These are phyloP conservation scores for Phyllotreta striolata DNA, from an alignment of 2,888 invertebrate genomes.

Conservation along the genomic window DNA sequence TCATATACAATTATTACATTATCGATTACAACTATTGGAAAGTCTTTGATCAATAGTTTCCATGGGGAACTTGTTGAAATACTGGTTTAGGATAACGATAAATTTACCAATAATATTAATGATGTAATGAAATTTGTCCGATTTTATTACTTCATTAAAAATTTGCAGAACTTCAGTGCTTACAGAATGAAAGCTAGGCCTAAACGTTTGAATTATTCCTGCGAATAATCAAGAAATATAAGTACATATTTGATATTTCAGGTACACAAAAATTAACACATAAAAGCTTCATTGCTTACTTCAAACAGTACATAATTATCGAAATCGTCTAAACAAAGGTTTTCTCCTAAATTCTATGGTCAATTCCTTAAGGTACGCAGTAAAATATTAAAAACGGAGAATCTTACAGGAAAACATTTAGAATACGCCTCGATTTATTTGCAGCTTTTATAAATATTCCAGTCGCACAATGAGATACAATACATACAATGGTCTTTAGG, in stretches of 20 bases:
- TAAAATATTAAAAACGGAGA: too few species aligned
- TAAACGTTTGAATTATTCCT: not conserved
- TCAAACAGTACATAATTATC: too few species aligned
- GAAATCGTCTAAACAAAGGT: not conserved
- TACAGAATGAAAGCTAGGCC: conserved; percentile 6
- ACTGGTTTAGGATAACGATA: conserved; percentile 1
- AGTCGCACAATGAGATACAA: conserved; percentile 22
- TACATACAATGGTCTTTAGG: conserved; percentile 32
- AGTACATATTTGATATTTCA: not conserved
- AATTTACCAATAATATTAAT: conserved; percentile 1
- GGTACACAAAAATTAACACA: not conserved
- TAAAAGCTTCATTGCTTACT: too few species aligned
- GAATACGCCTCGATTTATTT: not conserved
- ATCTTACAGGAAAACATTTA: too few species aligned
- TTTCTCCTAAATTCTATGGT: conserved; percentile 1
- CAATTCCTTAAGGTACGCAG: too few species aligned
- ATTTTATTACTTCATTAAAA: too few species aligned
- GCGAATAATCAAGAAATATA: not conserved
- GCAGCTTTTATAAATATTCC: too few species aligned
- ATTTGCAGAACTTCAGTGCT: too few species aligned
- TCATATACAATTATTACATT: conserved; percentile 1
- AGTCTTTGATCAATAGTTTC: conserved; percentile 14
- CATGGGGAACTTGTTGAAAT: conserved; percentile 4
- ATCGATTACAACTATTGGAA: conserved; percentile 25
- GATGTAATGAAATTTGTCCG: too few species aligned